Percentiles rank a stretch among this genome's conserved stretches.
phyloP scores from a whole-genome alignment of 2,888 invertebrate genomes.

The Invenusta paracnida region DNA sequence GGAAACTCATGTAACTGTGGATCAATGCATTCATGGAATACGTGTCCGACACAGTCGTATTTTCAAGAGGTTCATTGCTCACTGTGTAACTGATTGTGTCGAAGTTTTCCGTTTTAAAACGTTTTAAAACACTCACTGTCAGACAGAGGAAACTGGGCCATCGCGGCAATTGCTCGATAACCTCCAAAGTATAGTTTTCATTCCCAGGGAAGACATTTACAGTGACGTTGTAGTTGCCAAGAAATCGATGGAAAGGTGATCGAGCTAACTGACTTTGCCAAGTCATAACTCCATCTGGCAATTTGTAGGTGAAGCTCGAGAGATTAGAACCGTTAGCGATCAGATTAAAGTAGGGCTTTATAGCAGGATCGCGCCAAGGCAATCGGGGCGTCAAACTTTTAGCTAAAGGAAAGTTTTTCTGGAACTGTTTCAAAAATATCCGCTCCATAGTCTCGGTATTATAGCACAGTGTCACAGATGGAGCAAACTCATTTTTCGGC shows the following conservation, averaged over 20 bases:
- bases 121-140: slow-evolving; percentile 4
- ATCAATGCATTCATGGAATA: slow-evolving; percentile 1
- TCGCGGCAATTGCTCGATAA: slow-evolving; percentile 35
- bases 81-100: not conserved
- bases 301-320: slow-evolving; percentile 2
- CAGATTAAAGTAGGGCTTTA: not conserved
- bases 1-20: slow-evolving; percentile 7
- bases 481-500: not conserved
- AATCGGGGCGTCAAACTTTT: not conserved
- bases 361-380: not conserved
- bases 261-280: slow-evolving; percentile 6
- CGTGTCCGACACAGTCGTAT: not conserved
- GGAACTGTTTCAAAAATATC: not conserved
- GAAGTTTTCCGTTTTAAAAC: not conserved
- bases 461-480: slow-evolving; percentile 31
- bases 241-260: slow-evolving; percentile 34
- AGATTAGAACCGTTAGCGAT: not conserved
- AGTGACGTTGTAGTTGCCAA: not conserved
- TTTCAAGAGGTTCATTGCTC: not conserved
- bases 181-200: slow-evolving; percentile 1
- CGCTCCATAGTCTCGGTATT: not conserved
- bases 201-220: not conserved
- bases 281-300: not conserved
- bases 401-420: not conserved
- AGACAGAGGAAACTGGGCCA: slow-evolving; percentile 22